A percentile compares a stretch with the other conserved stretches of the same genome.
Evolutionary conservation across 1,140 invertebrate species (phyloP).

Genomic region (Trinorchestia longiramus): DNA sequence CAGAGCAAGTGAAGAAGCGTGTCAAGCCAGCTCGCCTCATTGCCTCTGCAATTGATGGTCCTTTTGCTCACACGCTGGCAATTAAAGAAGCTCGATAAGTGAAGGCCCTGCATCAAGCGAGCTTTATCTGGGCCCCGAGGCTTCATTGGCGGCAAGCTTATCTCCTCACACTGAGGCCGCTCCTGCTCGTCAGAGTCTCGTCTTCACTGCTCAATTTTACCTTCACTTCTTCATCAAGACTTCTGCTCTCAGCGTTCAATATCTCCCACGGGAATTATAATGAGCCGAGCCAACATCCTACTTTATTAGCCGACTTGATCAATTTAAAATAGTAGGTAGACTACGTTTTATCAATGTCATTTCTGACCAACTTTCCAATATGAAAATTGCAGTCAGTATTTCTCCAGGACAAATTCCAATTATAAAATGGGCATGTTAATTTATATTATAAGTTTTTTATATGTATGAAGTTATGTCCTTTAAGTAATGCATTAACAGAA

Average conservation of each 20-base stretch:
- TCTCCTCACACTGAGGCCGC: not conserved
- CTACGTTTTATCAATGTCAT: not conserved
- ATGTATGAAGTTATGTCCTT: not conserved
- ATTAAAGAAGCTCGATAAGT: conserved; percentile 37
- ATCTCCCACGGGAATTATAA: not conserved
- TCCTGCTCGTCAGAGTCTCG: not conserved
- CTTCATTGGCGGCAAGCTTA: conserved; percentile 8
- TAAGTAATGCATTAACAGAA: not conserved
- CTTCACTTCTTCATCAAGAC: not conserved
- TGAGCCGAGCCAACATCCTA: not conserved
- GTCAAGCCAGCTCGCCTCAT: conserved; percentile 19
- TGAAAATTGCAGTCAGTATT: not conserved
- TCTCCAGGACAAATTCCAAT: not conserved
- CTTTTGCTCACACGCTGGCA: conserved; percentile 33
- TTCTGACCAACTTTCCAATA: not conserved
- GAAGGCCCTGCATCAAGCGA: conserved; percentile 14
- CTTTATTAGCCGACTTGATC: not conserved
- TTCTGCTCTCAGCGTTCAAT: not conserved
- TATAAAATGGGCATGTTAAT: not conserved
- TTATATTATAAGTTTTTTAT: not conserved
- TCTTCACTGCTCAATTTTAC: not conserved
- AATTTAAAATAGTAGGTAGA: not conserved
- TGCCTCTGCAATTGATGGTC: conserved; percentile 23
- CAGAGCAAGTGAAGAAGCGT: conserved; percentile 51
- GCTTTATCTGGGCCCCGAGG: not conserved